Evolutionary conservation across 2,888 invertebrate species (phyloP).

Genomic region (Dicranocentrus wangi): DNA sequence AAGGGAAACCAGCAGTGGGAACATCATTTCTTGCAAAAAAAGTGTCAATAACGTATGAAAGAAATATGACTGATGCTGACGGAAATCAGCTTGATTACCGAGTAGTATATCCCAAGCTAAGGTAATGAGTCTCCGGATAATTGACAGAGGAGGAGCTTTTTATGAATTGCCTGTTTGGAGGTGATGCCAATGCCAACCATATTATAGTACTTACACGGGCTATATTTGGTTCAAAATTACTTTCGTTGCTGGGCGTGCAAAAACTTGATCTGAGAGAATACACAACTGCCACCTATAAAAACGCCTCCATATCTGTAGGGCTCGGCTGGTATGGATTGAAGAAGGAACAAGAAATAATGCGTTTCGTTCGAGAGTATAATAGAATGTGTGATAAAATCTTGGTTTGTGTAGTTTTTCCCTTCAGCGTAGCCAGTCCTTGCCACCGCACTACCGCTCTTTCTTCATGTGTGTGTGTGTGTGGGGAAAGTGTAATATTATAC

Average conservation of each 20-base stretch:
- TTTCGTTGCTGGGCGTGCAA: background rate
- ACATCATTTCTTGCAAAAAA: background rate
- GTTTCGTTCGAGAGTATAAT: no score
- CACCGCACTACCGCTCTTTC: no score
- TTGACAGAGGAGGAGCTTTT: background rate
- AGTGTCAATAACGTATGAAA: conserved; percentile 10
- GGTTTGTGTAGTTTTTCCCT: no score
- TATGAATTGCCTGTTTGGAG: background rate
- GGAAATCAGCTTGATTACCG: conserved; percentile 6
- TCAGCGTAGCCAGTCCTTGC: no score
- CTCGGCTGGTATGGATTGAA: no score
- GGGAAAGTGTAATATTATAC: no score
- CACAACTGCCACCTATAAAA: background rate
- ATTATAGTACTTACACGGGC: no score
- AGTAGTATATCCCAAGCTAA: background rate
- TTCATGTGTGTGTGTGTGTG: no score
- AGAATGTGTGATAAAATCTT: no score
- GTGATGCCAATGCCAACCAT: background rate
- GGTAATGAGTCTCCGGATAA: background rate
- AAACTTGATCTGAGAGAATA: background rate
- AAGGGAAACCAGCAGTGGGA: no score
- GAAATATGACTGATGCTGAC: background rate
- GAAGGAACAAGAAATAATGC: no score
- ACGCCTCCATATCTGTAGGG: background rate
- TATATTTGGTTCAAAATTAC: background rate